A percentile compares a stretch with the other conserved stretches of the same genome.
These are phyloP conservation scores for Temnothorax longispinosus DNA, from an alignment of 1,140 invertebrate species.

Conservation along the genomic window DNA sequence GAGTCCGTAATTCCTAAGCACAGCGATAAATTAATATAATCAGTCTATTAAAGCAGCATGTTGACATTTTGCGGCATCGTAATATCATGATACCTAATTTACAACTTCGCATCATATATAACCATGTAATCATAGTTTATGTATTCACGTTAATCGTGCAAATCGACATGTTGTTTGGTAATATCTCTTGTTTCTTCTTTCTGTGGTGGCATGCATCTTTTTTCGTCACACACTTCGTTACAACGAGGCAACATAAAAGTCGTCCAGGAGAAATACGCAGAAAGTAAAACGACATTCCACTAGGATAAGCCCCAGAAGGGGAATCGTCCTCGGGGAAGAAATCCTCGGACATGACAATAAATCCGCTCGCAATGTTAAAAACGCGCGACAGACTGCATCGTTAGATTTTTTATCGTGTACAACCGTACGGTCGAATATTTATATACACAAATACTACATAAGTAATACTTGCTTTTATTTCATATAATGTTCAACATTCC, in stretches of 20 bases:
- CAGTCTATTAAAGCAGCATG: background rate
- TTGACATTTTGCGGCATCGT: background rate
- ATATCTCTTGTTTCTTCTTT: background rate
- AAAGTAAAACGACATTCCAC: constrained; percentile 69
- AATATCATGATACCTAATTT: constrained; percentile 18
- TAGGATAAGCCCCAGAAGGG: constrained; percentile 59
- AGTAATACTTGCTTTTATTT: background rate
- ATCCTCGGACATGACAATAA: constrained; percentile 65
- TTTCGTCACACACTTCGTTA: background rate
- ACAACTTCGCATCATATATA: background rate
- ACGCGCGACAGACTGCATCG: constrained; percentile 13
- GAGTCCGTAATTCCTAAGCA: background rate
- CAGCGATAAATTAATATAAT: background rate
- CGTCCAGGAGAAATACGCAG: constrained; percentile 43
- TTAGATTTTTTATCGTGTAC: constrained; percentile 1
- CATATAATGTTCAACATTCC: background rate
- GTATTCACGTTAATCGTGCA: constrained; percentile 14
- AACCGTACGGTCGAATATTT: background rate
- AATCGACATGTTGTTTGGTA: background rate
- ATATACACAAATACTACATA: background rate
- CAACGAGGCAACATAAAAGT: constrained; percentile 59
- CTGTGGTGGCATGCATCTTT: background rate
- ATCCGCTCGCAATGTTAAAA: constrained; percentile 57
- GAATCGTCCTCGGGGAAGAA: constrained; percentile 58
- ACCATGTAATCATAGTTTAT: background rate